Evolutionary conservation across 2,113 vertebrate genomes (phyloP).

Genomic region (Natator depressus): DNA sequence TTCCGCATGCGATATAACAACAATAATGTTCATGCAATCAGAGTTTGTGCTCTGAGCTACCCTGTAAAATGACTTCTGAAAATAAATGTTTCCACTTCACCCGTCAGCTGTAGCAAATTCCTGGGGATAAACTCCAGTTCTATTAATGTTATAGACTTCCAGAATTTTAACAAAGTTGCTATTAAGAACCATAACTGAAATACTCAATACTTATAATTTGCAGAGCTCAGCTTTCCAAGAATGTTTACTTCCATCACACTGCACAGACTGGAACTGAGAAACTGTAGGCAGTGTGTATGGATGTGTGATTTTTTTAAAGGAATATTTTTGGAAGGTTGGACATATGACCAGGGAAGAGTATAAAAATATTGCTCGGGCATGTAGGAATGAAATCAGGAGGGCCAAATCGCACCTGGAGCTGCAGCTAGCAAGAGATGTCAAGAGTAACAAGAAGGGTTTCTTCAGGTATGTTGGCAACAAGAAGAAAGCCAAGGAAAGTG

Average conservation of each 20-base stretch:
- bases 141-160: not conserved
- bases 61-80: not conserved
- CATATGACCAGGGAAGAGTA: too few species aligned
- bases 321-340: too few species aligned
- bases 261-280: not conserved
- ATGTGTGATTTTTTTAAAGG: not conserved
- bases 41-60: not conserved
- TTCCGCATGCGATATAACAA: not conserved
- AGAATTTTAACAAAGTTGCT: not conserved
- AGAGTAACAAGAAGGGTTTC: too few species aligned
- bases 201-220: not conserved
- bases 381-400: too few species aligned
- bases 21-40: not conserved
- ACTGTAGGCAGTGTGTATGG: not conserved
- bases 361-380: too few species aligned
- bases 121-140: not conserved
- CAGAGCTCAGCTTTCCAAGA: not conserved
- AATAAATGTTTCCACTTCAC: not conserved
- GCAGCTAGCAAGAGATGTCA: too few species aligned
- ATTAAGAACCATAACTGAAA: not conserved
- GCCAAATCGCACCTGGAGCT: too few species aligned
- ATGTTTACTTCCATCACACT: not conserved
- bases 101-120: not conserved
- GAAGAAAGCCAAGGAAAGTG: too few species aligned
- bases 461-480: too few species aligned